Evolutionary conservation across 92 coral and sea anemone genomes (phyloP).

Genomic region (Parazoanthus atlanticus): DNA sequence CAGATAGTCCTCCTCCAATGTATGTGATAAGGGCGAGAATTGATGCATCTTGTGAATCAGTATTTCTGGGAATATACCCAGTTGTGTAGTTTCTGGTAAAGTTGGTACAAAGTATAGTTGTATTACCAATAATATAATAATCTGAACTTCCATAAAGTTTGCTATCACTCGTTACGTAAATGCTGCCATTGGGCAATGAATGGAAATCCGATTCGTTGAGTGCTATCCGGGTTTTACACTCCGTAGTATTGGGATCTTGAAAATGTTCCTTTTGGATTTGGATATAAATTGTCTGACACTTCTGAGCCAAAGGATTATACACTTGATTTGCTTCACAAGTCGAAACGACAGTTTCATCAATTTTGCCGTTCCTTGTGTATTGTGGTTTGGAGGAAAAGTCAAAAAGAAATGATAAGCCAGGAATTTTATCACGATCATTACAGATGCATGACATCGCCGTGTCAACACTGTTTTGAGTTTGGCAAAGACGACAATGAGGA

Average conservation of each 20-base stretch:
- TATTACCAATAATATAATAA: neutral
- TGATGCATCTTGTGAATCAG: neutral
- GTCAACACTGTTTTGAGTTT: neutral
- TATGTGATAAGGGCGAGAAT: neutral
- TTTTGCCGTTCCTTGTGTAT: neutral
- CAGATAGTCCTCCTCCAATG: constrained; percentile 19
- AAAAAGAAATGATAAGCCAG: constrained; percentile 8
- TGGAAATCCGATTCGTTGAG: neutral
- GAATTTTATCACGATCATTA: neutral
- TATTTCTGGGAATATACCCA: neutral
- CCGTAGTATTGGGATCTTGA: neutral
- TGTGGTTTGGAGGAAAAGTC: constrained; percentile 21
- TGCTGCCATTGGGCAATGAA: neutral
- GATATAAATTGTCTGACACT: neutral
- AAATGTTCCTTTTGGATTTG: neutral
- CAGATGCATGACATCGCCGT: neutral
- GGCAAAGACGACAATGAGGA: constrained; percentile 1
- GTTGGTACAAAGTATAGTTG: neutral
- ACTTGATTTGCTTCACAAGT: neutral
- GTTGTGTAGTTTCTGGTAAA: neutral
- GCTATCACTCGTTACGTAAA: neutral
- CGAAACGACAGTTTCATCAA: neutral
- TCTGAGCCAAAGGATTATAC: neutral
- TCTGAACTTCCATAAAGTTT: neutral
- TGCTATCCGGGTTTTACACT: neutral